These are phyloP conservation scores for Porites lutea DNA, from an alignment of 64 coral and sea anemone species.

Conservation along the genomic window DNA sequence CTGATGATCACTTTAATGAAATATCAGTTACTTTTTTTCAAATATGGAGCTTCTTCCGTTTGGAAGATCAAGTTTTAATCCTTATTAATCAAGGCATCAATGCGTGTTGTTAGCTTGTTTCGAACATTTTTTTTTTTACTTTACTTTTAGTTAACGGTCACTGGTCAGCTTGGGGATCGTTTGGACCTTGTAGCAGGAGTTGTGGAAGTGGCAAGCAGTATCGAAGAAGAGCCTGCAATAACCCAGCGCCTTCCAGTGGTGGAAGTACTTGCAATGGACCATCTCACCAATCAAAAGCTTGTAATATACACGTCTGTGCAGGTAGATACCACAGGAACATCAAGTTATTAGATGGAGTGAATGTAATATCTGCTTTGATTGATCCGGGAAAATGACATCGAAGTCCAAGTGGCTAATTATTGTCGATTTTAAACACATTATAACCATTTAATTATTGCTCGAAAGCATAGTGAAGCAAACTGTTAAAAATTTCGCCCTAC, in stretches of 20 bases:
- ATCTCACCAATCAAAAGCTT: slow-evolving; percentile 14
- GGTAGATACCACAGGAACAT: neutral
- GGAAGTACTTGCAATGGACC: slow-evolving; percentile 42
- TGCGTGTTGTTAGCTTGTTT: neutral
- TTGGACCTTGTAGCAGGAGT: slow-evolving; percentile 16
- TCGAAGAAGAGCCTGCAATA: neutral
- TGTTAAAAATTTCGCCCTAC: too few relatives aligned
- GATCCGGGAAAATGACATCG: too few relatives aligned
- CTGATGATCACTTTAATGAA: too few relatives aligned
- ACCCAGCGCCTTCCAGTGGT: slow-evolving; percentile 40
- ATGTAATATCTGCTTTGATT: too few relatives aligned
- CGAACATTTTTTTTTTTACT: neutral
- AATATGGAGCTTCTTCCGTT: too few relatives aligned
- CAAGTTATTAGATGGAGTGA: too few relatives aligned
- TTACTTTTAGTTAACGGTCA: slow-evolving; percentile 17
- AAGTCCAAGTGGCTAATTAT: too few relatives aligned
- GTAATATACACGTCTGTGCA: slow-evolving; percentile 41
- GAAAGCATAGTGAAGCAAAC: too few relatives aligned
- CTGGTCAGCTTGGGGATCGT: slow-evolving; percentile 26
- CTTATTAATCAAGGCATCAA: neutral
- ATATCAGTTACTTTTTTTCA: too few relatives aligned
- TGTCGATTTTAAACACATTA: too few relatives aligned
- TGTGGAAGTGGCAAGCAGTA: slow-evolving; percentile 44
- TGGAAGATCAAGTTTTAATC: neutral
- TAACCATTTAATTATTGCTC: too few relatives aligned